Percentiles rank a stretch among this genome's conserved stretches.
phyloP scores from a whole-genome alignment of 2,797 vertebrate genomes.

The Momotus momota region DNA sequence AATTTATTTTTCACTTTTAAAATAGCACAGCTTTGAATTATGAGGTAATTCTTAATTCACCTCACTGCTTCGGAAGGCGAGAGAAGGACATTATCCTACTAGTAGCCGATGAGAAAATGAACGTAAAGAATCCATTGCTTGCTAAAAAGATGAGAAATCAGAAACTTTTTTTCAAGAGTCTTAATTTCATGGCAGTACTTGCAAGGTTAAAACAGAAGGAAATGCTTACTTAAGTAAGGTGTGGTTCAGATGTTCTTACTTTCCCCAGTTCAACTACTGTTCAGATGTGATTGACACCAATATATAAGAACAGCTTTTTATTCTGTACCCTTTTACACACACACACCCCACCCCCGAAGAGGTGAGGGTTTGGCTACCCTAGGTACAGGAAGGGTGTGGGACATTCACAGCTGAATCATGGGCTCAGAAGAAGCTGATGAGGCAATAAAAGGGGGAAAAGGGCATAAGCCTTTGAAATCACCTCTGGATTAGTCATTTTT shows the following conservation, averaged over 20 bases:
- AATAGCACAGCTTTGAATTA: neutral
- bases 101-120: neutral
- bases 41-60: neutral
- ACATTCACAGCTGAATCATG: slow-evolving; percentile 16
- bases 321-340: neutral
- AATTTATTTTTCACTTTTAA: neutral
- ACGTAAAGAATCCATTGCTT: neutral
- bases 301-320: neutral
- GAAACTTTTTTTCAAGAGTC: neutral
- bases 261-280: neutral
- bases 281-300: slow-evolving; percentile 13
- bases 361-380: neutral
- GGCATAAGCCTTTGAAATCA: slow-evolving; percentile 1
- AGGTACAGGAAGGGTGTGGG: slow-evolving; percentile 33
- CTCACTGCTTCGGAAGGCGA: neutral
- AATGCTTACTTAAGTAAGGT: neutral
- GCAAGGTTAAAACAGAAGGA: neutral
- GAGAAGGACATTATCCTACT: neutral
- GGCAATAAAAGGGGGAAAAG: neutral
- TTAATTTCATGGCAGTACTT: neutral
- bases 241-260: neutral
- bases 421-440: slow-evolving; percentile 9
- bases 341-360: neutral
- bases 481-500: neutral
- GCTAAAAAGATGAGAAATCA: neutral